Evolutionary conservation across 2,113 vertebrate species (phyloP).

Genomic region (Edolisoma coerulescens): DNA sequence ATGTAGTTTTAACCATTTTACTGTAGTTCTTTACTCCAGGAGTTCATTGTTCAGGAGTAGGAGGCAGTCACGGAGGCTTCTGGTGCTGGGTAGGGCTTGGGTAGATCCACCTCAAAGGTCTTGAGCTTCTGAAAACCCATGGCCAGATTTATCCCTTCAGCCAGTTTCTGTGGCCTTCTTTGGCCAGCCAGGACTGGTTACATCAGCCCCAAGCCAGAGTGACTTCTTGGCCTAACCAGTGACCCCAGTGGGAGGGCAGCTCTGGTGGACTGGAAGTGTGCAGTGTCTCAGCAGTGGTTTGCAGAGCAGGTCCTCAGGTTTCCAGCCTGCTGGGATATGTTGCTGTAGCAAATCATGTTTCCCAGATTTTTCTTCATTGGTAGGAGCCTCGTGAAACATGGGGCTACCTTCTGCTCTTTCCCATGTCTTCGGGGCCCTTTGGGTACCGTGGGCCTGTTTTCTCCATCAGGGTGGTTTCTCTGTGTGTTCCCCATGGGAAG

Average conservation of each 20-base stretch:
- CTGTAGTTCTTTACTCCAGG: background rate
- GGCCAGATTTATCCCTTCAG: background rate
- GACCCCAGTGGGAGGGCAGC: background rate
- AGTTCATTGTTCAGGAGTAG: background rate
- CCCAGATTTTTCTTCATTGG: background rate
- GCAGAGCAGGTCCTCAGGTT: background rate
- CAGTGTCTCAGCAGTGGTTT: background rate
- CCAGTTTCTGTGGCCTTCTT: background rate
- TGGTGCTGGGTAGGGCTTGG: background rate
- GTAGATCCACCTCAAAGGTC: background rate
- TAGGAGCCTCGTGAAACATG: background rate
- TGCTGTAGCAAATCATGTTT: background rate
- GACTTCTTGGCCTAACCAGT: background rate
- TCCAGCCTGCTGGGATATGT: background rate
- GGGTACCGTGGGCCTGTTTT: background rate
- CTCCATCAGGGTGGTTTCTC: background rate
- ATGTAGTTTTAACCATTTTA: background rate
- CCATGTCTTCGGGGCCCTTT: background rate
- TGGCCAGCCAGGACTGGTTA: background rate
- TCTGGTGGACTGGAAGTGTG: background rate
- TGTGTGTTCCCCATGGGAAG: background rate
- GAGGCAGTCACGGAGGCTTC: background rate
- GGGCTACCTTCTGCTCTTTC: background rate
- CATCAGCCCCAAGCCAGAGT: background rate
- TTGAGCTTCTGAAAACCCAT: background rate